phyloP scores from a whole-genome alignment of 2,888 invertebrate species.

The Hydroisotoma schaefferi region DNA sequence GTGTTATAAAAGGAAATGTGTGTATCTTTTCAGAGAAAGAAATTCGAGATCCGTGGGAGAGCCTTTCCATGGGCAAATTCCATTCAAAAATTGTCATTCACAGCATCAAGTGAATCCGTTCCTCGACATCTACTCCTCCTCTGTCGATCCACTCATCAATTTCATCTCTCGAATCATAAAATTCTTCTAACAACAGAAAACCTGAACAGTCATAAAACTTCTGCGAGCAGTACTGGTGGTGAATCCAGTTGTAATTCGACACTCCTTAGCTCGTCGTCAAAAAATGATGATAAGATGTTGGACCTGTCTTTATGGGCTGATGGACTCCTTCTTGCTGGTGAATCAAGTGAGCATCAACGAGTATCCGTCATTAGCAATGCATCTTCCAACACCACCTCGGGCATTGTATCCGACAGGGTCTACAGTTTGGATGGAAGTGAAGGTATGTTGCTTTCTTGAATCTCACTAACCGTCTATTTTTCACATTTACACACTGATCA shows the following conservation, averaged over 20 bases:
- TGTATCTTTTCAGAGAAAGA: conserved; percentile 72
- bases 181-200: conserved; percentile 26
- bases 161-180: conserved; percentile 63
- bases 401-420: conserved; percentile 91
- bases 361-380: conserved; percentile 88
- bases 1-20: not conserved
- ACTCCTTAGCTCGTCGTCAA: conserved; percentile 26
- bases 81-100: conserved; percentile 72
- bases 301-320: conserved; percentile 49
- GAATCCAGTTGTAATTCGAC: conserved; percentile 43
- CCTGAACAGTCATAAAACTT: conserved; percentile 25
- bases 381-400: conserved; percentile 95
- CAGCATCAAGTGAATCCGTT: conserved; percentile 88
- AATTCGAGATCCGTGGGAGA: conserved; percentile 90
- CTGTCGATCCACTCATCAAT: conserved; percentile 87
- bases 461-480: not conserved
- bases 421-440: conserved; percentile 88
- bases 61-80: conserved; percentile 62
- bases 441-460: conserved; percentile 29
- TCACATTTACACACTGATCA: not conserved
- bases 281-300: conserved; percentile 46
- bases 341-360: conserved; percentile 60
- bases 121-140: conserved; percentile 83
- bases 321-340: conserved; percentile 44
- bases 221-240: conserved; percentile 30